These are phyloP conservation scores for Mnemiopsis leidyi DNA, from an alignment of 37 sponge, comb jelly and placozoan species.

Conservation along the genomic window DNA sequence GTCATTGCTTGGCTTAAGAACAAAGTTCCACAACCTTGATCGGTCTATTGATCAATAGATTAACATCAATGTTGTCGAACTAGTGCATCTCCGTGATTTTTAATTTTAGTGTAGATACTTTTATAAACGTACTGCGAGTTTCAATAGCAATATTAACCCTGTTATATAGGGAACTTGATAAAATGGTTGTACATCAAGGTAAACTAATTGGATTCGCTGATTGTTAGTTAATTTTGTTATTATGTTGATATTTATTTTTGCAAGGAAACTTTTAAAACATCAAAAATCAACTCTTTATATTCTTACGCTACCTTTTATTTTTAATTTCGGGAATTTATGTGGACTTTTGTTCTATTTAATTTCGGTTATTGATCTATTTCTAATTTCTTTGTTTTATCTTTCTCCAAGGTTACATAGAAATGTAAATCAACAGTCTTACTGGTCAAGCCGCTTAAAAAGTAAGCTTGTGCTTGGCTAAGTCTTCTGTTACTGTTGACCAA, in stretches of 20 bases:
- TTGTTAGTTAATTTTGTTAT: not conserved
- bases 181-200: too few species aligned
- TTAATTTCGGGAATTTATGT: not conserved
- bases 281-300: not conserved
- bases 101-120: not conserved
- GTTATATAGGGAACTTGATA: too few species aligned
- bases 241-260: not conserved
- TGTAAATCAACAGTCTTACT: too few species aligned
- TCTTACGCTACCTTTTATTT: not conserved
- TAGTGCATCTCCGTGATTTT: not conserved
- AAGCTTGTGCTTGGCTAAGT: too few species aligned
- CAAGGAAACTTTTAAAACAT: not conserved
- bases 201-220: not conserved
- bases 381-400: not conserved
- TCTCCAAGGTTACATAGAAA: too few species aligned
- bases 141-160: too few species aligned
- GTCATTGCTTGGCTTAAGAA: conserved; percentile 60
- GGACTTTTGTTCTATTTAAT: not conserved
- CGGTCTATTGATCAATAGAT: too few species aligned
- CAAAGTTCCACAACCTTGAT: conserved; percentile 39
- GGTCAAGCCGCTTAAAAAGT: too few species aligned
- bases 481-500: too few species aligned
- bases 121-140: too few species aligned
- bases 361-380: not conserved
- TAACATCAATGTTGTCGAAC: not conserved